Conservation (phyloP, 2,888 invertebrate genomes). For the Drosophila borborema region DNA sequence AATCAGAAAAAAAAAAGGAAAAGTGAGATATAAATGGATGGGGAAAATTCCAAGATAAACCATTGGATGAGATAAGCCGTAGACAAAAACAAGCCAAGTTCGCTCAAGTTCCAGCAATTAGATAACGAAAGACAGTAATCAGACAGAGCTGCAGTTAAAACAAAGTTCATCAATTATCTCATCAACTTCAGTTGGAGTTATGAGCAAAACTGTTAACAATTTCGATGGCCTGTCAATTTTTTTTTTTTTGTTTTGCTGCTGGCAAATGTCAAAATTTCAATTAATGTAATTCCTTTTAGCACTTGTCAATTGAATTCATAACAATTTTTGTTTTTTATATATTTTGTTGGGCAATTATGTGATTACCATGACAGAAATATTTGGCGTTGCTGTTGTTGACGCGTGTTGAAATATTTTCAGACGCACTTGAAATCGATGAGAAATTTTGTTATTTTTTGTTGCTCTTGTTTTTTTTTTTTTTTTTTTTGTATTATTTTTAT, state of each 20-base stretch:
- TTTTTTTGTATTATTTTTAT: not conserved
- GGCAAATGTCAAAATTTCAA: conserved; percentile 16
- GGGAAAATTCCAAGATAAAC: not conserved
- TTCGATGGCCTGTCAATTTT: conserved; percentile 10
- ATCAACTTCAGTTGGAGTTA: not conserved
- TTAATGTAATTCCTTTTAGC: conserved; percentile 32
- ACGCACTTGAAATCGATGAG: conserved; percentile 9
- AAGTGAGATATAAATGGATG: conserved; percentile 2
- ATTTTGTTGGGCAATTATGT: conserved; percentile 29
- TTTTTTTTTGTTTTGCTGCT: not conserved
- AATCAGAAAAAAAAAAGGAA: conserved; percentile 21
- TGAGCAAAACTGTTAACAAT: conserved; percentile 1
- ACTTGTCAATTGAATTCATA: conserved; percentile 57
- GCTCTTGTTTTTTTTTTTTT: too few species aligned
- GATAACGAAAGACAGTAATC: not conserved
- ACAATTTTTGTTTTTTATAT: conserved; percentile 8
- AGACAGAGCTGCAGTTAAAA: not conserved
- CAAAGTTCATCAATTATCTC: not conserved
- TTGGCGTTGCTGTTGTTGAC: conserved; percentile 1
- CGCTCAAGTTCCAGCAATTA: not conserved
- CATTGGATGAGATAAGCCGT: not conserved
- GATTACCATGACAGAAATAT: conserved; percentile 36
- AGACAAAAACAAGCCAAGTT: not conserved
- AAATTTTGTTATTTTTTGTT: not conserved
- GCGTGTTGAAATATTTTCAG: conserved; percentile 35